Conservation (phyloP, 2,113 vertebrate genomes). For the Copsychus sechellarum region DNA sequence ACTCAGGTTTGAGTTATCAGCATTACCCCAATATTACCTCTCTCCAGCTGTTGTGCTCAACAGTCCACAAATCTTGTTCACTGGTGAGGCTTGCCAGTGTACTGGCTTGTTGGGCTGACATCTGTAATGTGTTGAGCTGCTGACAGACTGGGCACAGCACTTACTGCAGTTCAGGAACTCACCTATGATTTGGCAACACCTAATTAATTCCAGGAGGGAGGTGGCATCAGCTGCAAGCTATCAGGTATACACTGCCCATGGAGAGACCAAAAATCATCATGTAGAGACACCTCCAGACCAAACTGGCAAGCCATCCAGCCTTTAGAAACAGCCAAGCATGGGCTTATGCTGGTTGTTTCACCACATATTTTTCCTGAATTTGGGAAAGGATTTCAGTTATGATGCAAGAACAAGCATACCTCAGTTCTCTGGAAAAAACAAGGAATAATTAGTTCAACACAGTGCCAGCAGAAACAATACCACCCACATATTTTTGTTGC, state of each 20-base stretch:
- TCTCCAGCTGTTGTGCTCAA: not conserved
- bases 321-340: not conserved
- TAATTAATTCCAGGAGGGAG: not conserved
- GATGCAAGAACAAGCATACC: not conserved
- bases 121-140: not conserved
- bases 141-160: not conserved
- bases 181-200: not conserved
- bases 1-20: not conserved
- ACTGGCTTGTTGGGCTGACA: not conserved
- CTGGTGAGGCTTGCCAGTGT: not conserved
- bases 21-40: not conserved
- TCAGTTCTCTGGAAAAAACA: not conserved
- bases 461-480: not conserved
- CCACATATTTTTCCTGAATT: not conserved
- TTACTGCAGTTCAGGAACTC: not conserved
- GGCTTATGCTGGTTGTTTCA: not conserved
- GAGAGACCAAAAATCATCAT: not conserved
- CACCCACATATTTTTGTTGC: not conserved
- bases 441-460: not conserved
- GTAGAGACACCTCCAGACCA: not conserved
- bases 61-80: not conserved
- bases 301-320: not conserved
- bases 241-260: fast-evolving
- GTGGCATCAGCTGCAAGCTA: not conserved
- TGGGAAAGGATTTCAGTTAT: not conserved